phyloP scores from a whole-genome alignment of 2,888 invertebrate genomes.

The Microplitis manilae region DNA sequence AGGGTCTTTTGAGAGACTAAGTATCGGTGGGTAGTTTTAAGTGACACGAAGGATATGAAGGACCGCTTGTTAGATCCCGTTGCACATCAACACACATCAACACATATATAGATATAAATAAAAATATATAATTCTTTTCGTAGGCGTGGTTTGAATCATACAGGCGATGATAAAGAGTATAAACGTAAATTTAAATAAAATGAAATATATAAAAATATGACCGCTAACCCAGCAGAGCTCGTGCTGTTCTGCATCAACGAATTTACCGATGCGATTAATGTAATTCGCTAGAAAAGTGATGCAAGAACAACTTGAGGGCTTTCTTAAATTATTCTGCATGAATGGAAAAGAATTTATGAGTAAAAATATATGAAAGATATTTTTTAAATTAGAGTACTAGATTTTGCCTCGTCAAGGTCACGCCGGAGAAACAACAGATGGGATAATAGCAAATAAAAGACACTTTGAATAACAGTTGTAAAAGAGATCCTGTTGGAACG shows the following conservation, averaged over 20 bases:
- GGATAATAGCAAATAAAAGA: too few species aligned
- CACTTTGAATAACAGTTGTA: too few species aligned
- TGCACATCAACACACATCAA: slow-evolving; percentile 29
- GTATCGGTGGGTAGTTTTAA: not conserved
- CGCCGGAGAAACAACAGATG: too few species aligned
- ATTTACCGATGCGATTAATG: not conserved
- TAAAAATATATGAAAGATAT: too few species aligned
- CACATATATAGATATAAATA: not conserved
- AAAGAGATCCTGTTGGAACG: not conserved
- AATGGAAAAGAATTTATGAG: not conserved
- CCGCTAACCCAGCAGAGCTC: slow-evolving; percentile 30
- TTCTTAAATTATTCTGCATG: slow-evolving; percentile 28
- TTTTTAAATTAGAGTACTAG: too few species aligned
- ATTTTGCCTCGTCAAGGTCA: too few species aligned
- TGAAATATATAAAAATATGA: not conserved
- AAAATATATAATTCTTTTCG: not conserved
- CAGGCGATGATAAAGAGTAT: slow-evolving; percentile 2
- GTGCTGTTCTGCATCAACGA: slow-evolving; percentile 37
- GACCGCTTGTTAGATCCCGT: slow-evolving; percentile 48
- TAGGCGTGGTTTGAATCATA: slow-evolving; percentile 30
- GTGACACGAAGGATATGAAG: slow-evolving; percentile 5
- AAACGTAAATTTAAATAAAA: not conserved
- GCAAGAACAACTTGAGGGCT: not conserved
- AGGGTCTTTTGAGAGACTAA: slow-evolving; percentile 1
- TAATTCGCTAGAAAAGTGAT: not conserved